Conservation (phyloP, 2,888 invertebrate species). For the Ditula angustiorana region DNA sequence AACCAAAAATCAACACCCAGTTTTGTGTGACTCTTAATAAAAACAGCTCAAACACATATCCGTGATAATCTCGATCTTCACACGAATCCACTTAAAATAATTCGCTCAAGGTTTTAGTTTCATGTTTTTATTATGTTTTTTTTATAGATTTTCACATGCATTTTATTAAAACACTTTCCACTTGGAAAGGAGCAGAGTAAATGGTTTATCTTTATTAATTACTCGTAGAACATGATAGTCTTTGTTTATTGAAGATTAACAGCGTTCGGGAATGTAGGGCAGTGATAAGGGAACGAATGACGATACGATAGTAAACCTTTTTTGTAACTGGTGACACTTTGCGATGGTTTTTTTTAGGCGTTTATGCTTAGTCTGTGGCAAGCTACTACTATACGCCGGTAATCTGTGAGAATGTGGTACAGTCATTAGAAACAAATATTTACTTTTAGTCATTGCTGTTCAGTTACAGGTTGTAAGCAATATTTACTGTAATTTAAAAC, state of each 20-base stretch:
- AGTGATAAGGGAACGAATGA: slow-evolving; percentile 26
- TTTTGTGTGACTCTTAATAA: too few species aligned
- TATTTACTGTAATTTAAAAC: too few species aligned
- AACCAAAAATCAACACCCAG: too few species aligned
- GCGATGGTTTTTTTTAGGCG: slow-evolving; percentile 19
- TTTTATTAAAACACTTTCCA: background rate
- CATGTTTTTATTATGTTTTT: background rate
- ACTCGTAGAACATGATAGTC: slow-evolving; percentile 3
- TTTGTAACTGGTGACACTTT: background rate
- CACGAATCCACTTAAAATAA: too few species aligned
- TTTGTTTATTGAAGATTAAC: slow-evolving; percentile 33
- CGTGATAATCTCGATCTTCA: too few species aligned
- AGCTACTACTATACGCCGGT: too few species aligned
- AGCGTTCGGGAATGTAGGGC: slow-evolving; percentile 31
- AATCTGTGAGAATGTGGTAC: too few species aligned
- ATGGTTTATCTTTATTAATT: slow-evolving; percentile 25
- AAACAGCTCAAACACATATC: too few species aligned
- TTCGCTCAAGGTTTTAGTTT: background rate
- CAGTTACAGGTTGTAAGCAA: too few species aligned
- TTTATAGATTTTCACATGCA: background rate
- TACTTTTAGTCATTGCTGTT: too few species aligned
- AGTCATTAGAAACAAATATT: too few species aligned
- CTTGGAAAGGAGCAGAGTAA: slow-evolving; percentile 3
- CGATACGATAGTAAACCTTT: background rate
- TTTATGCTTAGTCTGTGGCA: too few species aligned